Percentiles rank a stretch among this genome's conserved stretches.
Conservation (phyloP, 2,113 vertebrate genomes). For the Rhynchopsitta pachyrhyncha region DNA sequence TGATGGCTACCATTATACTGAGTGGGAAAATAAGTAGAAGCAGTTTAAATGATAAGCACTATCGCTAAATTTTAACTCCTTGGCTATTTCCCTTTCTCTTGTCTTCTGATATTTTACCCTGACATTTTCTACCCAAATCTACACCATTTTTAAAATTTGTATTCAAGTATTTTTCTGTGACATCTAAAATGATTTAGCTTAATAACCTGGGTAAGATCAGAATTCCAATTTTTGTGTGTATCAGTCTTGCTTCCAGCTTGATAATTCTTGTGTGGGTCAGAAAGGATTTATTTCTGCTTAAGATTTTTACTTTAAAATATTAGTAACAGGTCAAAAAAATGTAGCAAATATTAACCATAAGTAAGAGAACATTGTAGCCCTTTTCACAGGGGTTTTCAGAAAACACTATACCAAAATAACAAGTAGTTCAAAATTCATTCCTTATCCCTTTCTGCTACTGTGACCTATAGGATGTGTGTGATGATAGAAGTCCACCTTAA, state of each 20-base stretch:
- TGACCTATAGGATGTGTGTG: background rate
- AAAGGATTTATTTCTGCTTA: background rate
- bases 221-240: background rate
- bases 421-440: background rate
- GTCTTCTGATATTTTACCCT: background rate
- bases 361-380: background rate
- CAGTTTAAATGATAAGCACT: background rate
- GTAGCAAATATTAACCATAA: background rate
- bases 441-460: background rate
- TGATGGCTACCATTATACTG: background rate
- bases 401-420: background rate
- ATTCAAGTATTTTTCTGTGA: background rate
- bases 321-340: background rate
- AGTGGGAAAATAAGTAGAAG: background rate
- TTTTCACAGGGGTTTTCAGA: background rate
- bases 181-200: background rate
- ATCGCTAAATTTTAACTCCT: background rate
- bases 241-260: background rate
- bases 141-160: background rate
- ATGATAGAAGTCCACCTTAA: constrained; percentile 44
- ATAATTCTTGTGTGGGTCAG: background rate
- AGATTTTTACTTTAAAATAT: background rate
- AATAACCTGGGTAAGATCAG: background rate
- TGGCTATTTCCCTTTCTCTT: background rate
- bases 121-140: background rate